phyloP scores from a whole-genome alignment of 2,797 vertebrate species.

The Stomatorhinus walkeri region DNA sequence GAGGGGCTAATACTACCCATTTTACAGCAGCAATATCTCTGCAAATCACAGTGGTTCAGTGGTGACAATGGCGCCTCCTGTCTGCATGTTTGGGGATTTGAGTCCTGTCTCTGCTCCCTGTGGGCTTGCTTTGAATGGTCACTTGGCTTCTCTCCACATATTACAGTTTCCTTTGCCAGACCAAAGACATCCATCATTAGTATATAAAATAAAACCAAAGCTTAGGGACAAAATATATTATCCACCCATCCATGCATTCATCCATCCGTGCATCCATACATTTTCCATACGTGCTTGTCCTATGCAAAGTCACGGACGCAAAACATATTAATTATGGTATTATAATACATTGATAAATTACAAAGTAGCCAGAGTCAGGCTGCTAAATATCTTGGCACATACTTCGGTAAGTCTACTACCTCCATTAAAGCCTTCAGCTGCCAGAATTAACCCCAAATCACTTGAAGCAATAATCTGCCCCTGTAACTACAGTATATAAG shows the following conservation, averaged over 20 bases:
- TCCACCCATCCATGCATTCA: neutral
- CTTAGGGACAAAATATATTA: neutral
- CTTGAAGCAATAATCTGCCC: neutral
- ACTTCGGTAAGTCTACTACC: neutral
- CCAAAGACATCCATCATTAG: neutral
- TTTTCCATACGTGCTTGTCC: neutral
- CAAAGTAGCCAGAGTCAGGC: neutral
- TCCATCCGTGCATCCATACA: neutral
- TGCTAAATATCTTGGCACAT: neutral
- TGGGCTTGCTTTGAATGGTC: neutral
- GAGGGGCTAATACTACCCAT: neutral
- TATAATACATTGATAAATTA: neutral
- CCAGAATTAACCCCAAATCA: neutral
- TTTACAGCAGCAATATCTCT: neutral
- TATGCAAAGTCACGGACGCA: neutral
- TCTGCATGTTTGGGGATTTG: neutral
- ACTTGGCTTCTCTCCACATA: neutral
- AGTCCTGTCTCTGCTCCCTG: neutral
- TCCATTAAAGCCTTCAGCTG: neutral
- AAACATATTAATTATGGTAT: neutral
- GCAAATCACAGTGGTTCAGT: neutral
- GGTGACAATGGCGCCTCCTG: neutral
- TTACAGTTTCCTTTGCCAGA: neutral
- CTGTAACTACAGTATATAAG: neutral
- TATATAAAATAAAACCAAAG: neutral